Conservation (phyloP, 2,888 invertebrate genomes). For the Polydrusus pterygomalis region DNA sequence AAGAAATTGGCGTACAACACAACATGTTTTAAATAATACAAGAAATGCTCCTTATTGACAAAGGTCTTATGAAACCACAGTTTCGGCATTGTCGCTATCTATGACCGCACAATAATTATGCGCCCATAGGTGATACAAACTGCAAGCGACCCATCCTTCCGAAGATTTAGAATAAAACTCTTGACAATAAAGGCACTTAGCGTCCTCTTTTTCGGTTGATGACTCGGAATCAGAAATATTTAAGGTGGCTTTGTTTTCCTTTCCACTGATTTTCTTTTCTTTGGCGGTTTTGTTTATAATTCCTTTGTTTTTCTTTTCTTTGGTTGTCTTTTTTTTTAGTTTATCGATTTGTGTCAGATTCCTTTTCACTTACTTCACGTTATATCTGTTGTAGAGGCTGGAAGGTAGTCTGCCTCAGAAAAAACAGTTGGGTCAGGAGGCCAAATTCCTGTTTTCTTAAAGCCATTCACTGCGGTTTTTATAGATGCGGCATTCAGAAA, state of each 20-base stretch:
- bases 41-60: constrained; percentile 10
- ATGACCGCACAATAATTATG: constrained; percentile 11
- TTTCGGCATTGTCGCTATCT: neutral
- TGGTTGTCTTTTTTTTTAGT: constrained; percentile 10
- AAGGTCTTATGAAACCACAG: neutral
- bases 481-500: no score
- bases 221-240: no score
- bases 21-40: no score
- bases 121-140: constrained; percentile 8
- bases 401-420: neutral
- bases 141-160: constrained; percentile 21
- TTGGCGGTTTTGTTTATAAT: constrained; percentile 12
- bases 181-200: no score
- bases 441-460: no score
- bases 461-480: no score
- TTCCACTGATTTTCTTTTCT: constrained; percentile 7
- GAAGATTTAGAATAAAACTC: no score
- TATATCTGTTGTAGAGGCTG: neutral
- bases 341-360: constrained; percentile 22
- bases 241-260: neutral
- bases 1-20: no score
- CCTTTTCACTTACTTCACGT: neutral
- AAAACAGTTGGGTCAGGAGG: neutral
- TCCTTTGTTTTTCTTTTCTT: constrained; percentile 5
- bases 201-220: no score